phyloP scores from a whole-genome alignment of 2,888 invertebrate genomes.

The Acrocyrtus sp. region DNA sequence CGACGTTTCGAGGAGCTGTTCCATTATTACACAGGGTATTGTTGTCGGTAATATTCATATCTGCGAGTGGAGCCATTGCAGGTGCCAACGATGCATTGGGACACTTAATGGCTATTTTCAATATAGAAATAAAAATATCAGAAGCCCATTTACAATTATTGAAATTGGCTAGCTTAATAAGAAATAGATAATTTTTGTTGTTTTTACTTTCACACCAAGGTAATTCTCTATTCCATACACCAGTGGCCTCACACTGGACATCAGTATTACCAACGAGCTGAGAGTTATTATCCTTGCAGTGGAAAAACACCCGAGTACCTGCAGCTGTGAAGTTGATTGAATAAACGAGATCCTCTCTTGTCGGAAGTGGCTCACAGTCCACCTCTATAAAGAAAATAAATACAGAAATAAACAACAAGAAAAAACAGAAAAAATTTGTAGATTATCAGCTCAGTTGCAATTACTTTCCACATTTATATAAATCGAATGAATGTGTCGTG shows the following conservation, averaged over 20 bases:
- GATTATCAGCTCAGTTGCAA: slow-evolving; percentile 3
- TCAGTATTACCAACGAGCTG: slow-evolving; percentile 80
- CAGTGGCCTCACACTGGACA: slow-evolving; percentile 80
- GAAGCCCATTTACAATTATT: neutral
- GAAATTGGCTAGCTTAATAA: too few relatives aligned
- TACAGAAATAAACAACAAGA: too few relatives aligned
- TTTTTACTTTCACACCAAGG: slow-evolving; percentile 83
- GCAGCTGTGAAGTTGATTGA: slow-evolving; percentile 78
- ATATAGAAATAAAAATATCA: neutral
- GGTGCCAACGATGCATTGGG: slow-evolving; percentile 59
- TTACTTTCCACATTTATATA: slow-evolving; percentile 82
- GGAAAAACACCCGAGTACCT: slow-evolving; percentile 78
- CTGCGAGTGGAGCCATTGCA: slow-evolving; percentile 57
- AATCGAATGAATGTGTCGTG: slow-evolving; percentile 81
- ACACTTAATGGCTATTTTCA: slow-evolving; percentile 65
- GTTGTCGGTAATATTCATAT: slow-evolving; percentile 42
- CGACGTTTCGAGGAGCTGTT: slow-evolving; percentile 66
- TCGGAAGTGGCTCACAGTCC: slow-evolving; percentile 79
- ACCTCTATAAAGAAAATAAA: slow-evolving; percentile 69
- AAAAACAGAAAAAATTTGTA: neutral
- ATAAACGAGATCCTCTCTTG: slow-evolving; percentile 78
- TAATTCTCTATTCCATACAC: slow-evolving; percentile 84
- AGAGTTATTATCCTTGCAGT: slow-evolving; percentile 83
- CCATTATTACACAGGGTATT: slow-evolving; percentile 68
- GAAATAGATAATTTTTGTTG: slow-evolving; percentile 65